Evolutionary conservation across 1,140 invertebrate genomes (phyloP).

Genomic region (Leptinotarsa lineolata): DNA sequence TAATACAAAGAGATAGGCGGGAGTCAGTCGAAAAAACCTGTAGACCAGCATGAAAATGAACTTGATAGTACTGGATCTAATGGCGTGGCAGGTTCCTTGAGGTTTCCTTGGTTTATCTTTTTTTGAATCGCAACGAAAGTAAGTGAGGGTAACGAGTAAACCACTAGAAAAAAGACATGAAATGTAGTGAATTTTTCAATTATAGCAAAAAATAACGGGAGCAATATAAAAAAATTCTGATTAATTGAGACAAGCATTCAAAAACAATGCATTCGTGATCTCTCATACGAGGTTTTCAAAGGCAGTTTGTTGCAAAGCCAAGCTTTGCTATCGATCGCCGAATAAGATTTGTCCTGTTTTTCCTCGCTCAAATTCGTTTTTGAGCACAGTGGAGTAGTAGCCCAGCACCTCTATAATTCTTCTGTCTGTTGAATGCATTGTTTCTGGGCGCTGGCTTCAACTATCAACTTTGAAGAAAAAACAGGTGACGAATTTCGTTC

Average conservation of each 20-base stretch:
- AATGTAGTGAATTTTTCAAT: no score
- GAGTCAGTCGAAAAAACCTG: conserved; percentile 75
- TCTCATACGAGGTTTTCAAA: no score
- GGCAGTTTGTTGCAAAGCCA: background rate
- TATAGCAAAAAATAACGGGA: background rate
- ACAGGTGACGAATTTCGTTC: no score
- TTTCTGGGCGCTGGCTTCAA: no score
- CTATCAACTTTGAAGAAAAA: no score
- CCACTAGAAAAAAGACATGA: conserved; percentile 64
- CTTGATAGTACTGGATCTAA: conserved; percentile 41
- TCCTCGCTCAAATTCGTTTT: no score
- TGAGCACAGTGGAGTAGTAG: no score
- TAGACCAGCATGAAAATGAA: conserved; percentile 67
- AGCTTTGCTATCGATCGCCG: no score
- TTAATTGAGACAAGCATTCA: background rate
- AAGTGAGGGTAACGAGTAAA: conserved; percentile 74
- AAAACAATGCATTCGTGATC: background rate
- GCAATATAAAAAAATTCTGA: background rate
- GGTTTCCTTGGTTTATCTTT: conserved; percentile 41
- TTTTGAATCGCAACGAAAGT: conserved; percentile 65
- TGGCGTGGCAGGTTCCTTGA: conserved; percentile 20
- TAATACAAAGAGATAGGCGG: conserved; percentile 80
- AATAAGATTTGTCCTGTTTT: no score
- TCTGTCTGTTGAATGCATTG: no score
- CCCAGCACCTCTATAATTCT: no score